Conservation (phyloP, 2,888 invertebrate genomes). For the Sminthurinus aureus region DNA sequence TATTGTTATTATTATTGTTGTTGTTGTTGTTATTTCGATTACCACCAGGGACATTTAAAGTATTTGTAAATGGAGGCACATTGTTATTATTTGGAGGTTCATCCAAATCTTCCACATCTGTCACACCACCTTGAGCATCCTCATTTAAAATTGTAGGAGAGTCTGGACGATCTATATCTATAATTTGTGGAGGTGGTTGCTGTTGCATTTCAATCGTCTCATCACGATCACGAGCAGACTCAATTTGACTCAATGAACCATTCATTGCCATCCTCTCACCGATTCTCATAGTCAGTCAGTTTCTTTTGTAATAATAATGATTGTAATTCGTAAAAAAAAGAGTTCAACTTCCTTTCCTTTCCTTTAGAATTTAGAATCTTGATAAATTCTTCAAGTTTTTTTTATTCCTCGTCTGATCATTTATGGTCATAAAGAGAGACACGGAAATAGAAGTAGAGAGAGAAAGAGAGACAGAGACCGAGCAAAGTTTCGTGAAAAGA, state of each 20-base stretch:
- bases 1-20: not conserved
- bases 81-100: not conserved
- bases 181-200: not conserved
- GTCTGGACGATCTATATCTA: constrained; percentile 25
- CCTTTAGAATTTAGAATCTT: not conserved
- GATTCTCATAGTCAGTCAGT: constrained; percentile 47
- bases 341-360: not conserved
- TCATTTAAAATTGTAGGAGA: constrained; percentile 42
- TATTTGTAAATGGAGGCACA: constrained; percentile 4
- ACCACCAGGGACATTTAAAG: constrained; percentile 14
- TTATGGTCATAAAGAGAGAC: not conserved
- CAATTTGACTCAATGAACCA: constrained; percentile 50
- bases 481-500: too few species aligned
- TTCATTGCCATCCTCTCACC: constrained; percentile 54
- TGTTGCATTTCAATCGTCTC: not conserved
- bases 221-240: constrained; percentile 1
- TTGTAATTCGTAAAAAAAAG: not conserved
- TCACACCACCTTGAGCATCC: constrained; percentile 63
- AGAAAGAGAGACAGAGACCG: not conserved
- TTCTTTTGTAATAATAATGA: not conserved
- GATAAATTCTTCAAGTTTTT: not conserved
- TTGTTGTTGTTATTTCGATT: not conserved
- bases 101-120: constrained; percentile 68
- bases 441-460: not conserved
- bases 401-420: not conserved